Percentiles rank a stretch among this genome's conserved stretches.
Conservation (phyloP, 30 jellyfish, hydroid and myxozoan genomes). For the Clytia hemisphaerica region DNA sequence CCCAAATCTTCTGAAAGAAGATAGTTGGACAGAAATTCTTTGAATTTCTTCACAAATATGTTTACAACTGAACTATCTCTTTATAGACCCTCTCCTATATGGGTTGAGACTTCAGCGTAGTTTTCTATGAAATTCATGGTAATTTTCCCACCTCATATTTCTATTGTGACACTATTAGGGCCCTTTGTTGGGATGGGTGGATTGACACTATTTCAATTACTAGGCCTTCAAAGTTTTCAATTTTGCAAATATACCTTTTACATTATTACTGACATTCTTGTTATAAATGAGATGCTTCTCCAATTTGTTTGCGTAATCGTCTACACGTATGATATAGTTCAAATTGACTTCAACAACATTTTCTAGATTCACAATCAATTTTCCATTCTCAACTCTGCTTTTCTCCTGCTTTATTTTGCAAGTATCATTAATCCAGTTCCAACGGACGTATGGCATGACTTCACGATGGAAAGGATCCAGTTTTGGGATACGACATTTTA, state of each 20-base stretch:
- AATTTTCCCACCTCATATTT: too few species aligned
- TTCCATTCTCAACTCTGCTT: slow-evolving; percentile 24
- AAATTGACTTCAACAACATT: slow-evolving; percentile 30
- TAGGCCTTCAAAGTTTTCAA: background rate
- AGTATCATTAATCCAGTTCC: slow-evolving; percentile 6
- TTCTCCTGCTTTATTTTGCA: slow-evolving; percentile 13
- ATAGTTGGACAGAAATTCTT: too few species aligned
- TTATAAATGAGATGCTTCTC: background rate
- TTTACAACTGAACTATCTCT: too few species aligned
- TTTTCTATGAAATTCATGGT: too few species aligned
- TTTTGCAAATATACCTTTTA: background rate
- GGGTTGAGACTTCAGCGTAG: too few species aligned
- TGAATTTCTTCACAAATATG: too few species aligned
- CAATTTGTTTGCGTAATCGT: slow-evolving; percentile 24
- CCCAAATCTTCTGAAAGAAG: too few species aligned
- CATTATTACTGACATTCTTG: background rate
- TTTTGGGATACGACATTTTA: slow-evolving; percentile 40
- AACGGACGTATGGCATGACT: slow-evolving; percentile 4
- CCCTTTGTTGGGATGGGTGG: background rate
- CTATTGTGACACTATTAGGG: too few species aligned
- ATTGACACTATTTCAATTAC: background rate
- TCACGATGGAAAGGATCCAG: slow-evolving; percentile 47
- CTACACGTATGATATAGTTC: slow-evolving; percentile 34
- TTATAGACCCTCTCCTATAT: too few species aligned
- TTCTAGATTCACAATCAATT: slow-evolving; percentile 4